Base-by-base conservation (phyloP, 2,113 vertebrate species). In the Gavialis gangeticus region DNA sequence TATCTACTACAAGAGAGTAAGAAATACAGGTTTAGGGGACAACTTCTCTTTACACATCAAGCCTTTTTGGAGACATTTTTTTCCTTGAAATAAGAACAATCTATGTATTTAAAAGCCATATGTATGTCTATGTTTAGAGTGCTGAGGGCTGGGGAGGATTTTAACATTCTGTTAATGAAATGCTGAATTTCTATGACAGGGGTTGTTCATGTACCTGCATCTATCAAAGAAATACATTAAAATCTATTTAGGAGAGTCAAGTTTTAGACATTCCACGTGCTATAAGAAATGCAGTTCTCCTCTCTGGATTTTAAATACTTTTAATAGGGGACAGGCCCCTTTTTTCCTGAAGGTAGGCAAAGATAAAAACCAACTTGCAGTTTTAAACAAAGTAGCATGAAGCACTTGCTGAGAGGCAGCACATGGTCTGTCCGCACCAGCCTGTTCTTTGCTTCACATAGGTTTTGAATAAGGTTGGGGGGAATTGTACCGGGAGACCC, bases 241-340 rank as follows among this genome's bases (percentile, higher is more conserved):
- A 93, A 84, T 19, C 46, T 16, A 5, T 56, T 55, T 25, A 13
- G 21, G 4, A 16, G 34, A 75, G 12, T 37, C 0, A 0, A 7
- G 56, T 4, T 80, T 87, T 4, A 66, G 24, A 28, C 62, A 67
- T 27, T 34, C 21, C 3, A 5, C 1, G 10, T 75, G 13, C 54
- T 76, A 24, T 3, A 46, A 87, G 69, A 85, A 71, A 30, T 5
- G 16, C 59, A 73, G 73, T 78, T 46, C 7, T 67, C 66, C 59
- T 9, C 0, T 73, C 27, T 5, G n/a, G 1, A 46, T 37, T 46
- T 82, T 63, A 55, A 37, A 57, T n/a, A 76, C 12, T 78, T 24
- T 4, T 59, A 34, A 5, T 2, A 12, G 60, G 57, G 79, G 73
- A 64, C 3, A 28, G 56, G 54, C 14, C 9, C 9, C n/a, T 24